Base-by-base conservation (phyloP, 2,797 vertebrate species). In the Chelidonichthys spinosus region DNA sequence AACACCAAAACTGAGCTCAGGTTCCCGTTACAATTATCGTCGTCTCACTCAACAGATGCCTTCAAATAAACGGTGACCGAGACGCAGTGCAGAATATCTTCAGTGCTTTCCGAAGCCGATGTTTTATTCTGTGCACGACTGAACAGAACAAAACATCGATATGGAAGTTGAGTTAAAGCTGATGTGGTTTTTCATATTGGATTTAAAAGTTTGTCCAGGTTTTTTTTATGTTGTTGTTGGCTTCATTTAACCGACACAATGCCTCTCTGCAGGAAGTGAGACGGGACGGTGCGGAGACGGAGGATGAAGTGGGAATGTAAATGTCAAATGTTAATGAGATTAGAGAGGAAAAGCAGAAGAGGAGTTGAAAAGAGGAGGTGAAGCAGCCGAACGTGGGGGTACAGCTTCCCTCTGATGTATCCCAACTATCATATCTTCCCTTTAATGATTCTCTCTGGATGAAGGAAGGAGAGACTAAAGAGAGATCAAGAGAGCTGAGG, bases 241-340 rank as follows among this genome's bases (percentile, higher is more conserved):
- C 43, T 25, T 44, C 3, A 9, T 54, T 11, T 61, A 61, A 55
- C 17, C 50, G 4, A 17, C 47, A 2, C 5, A 25, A 25, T 25
- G 25, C 36, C 46, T 33, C 2, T 40, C 40, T 63, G 33, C 37
- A 66, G 67, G 43, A 25, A 68, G 52, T 3, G 63, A 67, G 62
- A 33, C 1, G 46, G 36, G 72, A 72, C 35, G 8, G 18, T 35
- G 53, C 40, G 17, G 39, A 62, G 46, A 15, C 37, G 14, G 77
- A 73, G 40, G 72, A 79, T 43, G 67, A 75, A 71, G 84, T 71
- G 50, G 15, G 63, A 86, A 78, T 81, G 82, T 75, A 85, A 87
- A 87, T 83, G 82, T 85, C 71, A 89, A 82, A 83, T 80, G 87
- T 88, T 89, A 88, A 91, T 89, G 85, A 87, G 77, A 85, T 84